Percentiles rank a stretch among this genome's conserved stretches.
phyloP scores from a whole-genome alignment of 2,113 vertebrate species.

The Phalacrocorax pelagicus region DNA sequence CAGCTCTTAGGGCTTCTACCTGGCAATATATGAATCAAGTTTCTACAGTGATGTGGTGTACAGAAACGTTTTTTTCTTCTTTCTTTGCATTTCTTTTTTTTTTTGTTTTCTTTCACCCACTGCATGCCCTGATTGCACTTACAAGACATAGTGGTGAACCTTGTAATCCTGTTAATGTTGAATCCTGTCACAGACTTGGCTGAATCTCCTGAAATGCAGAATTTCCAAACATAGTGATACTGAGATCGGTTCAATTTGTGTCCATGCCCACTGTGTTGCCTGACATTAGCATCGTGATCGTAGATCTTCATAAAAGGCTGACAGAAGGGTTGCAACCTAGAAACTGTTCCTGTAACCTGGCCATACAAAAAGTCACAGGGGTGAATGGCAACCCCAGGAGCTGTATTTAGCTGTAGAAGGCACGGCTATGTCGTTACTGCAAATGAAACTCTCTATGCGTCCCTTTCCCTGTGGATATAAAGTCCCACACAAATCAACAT shows the following conservation, averaged over 20 bases:
- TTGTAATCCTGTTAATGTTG: not conserved
- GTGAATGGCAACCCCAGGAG: not conserved
- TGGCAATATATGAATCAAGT: not conserved
- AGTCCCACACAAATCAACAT: not conserved
- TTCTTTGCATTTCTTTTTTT: not conserved
- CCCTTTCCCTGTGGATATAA: not conserved
- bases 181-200: not conserved
- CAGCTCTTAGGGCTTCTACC: not conserved
- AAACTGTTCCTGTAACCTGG: not conserved
- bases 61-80: not conserved
- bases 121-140: not conserved
- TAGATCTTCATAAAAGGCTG: not conserved
- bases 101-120: not conserved
- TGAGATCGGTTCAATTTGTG: not conserved
- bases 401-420: not conserved
- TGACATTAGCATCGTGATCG: fast-evolving
- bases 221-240: not conserved
- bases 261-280: fast-evolving
- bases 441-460: not conserved
- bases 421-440: not conserved
- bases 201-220: not conserved
- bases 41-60: not conserved
- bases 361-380: not conserved
- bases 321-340: not conserved
- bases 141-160: not conserved